These are phyloP conservation scores for Heterodera schachtii DNA, from an alignment of 1,140 invertebrate genomes.

Conservation along the genomic window DNA sequence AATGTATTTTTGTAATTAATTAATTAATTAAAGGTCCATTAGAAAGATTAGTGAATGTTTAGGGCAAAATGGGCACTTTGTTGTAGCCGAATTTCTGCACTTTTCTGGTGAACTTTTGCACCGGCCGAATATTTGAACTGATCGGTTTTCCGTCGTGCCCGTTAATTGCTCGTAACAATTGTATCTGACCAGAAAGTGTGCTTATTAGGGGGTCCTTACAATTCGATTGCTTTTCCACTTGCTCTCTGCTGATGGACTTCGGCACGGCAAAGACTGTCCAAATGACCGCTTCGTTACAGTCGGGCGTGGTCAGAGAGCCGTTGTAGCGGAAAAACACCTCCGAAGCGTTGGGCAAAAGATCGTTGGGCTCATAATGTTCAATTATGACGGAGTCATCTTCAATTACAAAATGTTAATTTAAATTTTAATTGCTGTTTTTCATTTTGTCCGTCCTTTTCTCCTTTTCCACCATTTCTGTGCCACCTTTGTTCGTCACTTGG, in stretches of 20 bases:
- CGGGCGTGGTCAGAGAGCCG: slow-evolving; percentile 87
- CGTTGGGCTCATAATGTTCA: not conserved
- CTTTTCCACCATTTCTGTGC: not conserved
- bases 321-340: slow-evolving; percentile 74
- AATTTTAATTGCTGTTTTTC: no score
- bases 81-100: not conserved
- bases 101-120: not conserved
- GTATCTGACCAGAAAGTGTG: no score
- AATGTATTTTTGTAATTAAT: no score
- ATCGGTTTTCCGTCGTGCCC: not conserved
- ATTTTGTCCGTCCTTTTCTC: no score
- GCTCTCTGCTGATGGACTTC: slow-evolving; percentile 48
- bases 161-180: not conserved
- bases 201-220: no score
- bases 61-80: not conserved
- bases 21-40: no score
- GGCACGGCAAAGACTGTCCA: slow-evolving; percentile 82
- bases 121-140: not conserved
- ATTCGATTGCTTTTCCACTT: no score
- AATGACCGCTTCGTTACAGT: slow-evolving; percentile 82
- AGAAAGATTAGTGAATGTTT: no score
- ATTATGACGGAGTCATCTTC: not conserved
- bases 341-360: slow-evolving; percentile 32
- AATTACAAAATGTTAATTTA: not conserved
- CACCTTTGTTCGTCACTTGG: slow-evolving; percentile 24